A percentile compares a stretch with the other conserved stretches of the same genome.
These are phyloP conservation scores for Centropus bengalensis DNA, from an alignment of 2,113 vertebrate genomes.

Conservation along the genomic window DNA sequence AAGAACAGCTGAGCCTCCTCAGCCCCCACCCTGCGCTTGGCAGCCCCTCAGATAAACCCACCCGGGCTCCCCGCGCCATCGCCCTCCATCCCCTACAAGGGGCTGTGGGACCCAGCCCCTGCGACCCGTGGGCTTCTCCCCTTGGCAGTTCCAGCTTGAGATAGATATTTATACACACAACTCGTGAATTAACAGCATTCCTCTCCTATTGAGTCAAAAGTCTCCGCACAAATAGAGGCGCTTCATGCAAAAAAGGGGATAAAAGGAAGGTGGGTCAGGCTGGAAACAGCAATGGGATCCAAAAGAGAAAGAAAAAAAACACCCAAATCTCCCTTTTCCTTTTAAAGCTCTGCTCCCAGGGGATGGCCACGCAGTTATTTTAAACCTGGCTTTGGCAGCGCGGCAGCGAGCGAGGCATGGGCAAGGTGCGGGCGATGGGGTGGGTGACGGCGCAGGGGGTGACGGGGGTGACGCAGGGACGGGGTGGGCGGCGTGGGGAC, in stretches of 20 bases:
- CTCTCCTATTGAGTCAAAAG: conserved; percentile 70
- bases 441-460: neutral
- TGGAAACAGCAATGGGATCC: neutral
- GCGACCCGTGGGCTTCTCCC: neutral
- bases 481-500: neutral
- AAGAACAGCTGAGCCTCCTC: conserved; percentile 51
- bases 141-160: neutral
- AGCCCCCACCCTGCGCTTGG: conserved; percentile 66
- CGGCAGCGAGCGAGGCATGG: neutral
- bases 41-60: conserved; percentile 41
- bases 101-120: neutral
- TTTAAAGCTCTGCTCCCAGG: neutral
- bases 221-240: neutral
- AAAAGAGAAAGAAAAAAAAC: neutral
- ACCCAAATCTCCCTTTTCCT: conserved; percentile 16
- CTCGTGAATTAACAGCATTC: conserved; percentile 66
- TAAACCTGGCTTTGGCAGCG: neutral
- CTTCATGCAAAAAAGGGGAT: conserved; percentile 14
- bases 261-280: neutral
- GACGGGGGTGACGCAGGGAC: neutral
- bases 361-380: neutral
- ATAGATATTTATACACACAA: conserved; percentile 24
- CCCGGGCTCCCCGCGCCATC: neutral
- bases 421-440: neutral
- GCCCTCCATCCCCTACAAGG: conserved; percentile 70